phyloP scores from a whole-genome alignment of 2,113 vertebrate species.

The Platycercus adscitus region DNA sequence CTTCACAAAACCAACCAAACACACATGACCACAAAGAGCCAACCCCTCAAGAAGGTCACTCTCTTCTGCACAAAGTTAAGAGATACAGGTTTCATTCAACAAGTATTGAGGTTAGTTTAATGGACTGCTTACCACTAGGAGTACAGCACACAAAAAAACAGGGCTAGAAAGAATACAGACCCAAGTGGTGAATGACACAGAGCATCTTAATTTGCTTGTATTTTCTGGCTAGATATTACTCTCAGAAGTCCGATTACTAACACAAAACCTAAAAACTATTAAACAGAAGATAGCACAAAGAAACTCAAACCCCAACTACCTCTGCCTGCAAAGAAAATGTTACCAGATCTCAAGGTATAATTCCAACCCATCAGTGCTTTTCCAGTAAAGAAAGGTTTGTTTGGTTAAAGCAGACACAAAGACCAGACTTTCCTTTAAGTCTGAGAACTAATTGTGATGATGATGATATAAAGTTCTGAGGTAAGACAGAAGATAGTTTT shows the following conservation, averaged over 20 bases:
- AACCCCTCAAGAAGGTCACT: not conserved
- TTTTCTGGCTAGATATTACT: not conserved
- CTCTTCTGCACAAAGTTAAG: not conserved
- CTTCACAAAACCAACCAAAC: not conserved
- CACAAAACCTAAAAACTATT: not conserved
- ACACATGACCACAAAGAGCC: not conserved
- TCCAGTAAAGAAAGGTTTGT: not conserved
- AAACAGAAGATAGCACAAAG: not conserved
- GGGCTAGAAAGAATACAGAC: not conserved
- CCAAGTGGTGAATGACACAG: rapidly evolving
- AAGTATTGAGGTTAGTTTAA: not conserved
- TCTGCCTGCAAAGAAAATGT: not conserved
- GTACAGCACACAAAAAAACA: not conserved
- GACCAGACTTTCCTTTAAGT: not conserved
- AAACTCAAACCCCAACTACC: not conserved
- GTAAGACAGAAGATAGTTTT: not conserved
- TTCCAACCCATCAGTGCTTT: not conserved
- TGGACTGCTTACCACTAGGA: not conserved
- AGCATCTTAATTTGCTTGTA: not conserved
- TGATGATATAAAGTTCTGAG: not conserved
- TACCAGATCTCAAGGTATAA: not conserved
- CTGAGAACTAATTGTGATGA: not conserved
- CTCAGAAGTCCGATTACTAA: not conserved
- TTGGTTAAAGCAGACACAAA: not conserved
- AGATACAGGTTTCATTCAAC: not conserved